These are phyloP conservation scores for Amphibalanus amphitrite DNA, from an alignment of 1,140 invertebrate genomes.

Conservation along the genomic window DNA sequence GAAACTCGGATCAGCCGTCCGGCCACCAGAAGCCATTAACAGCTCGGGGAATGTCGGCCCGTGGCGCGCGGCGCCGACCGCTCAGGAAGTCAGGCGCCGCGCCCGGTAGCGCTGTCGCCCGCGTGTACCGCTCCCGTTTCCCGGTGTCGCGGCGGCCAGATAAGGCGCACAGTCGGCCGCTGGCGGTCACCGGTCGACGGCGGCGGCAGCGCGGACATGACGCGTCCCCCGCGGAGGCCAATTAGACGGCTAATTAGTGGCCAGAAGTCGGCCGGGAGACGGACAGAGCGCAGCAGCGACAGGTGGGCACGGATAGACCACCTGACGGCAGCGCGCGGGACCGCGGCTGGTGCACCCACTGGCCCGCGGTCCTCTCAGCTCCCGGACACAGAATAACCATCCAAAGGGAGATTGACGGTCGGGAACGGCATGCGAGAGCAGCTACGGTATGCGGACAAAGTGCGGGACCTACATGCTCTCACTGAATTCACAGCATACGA, in stretches of 20 bases:
- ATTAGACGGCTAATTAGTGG: background rate
- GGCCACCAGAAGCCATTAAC: background rate
- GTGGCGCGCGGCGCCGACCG: too few species aligned
- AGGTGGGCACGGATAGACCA: too few species aligned
- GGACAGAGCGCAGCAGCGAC: too few species aligned
- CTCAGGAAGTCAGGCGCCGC: background rate
- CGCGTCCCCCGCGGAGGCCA: background rate
- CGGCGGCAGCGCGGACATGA: background rate
- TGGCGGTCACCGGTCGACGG: background rate
- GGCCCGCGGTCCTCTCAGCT: too few species aligned
- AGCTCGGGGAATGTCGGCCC: background rate
- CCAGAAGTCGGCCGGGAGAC: background rate
- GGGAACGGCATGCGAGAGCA: too few species aligned
- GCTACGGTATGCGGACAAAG: too few species aligned
- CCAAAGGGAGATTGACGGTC: too few species aligned
- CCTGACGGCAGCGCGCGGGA: too few species aligned
- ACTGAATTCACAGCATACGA: too few species aligned
- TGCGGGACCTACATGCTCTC: too few species aligned
- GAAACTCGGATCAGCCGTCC: background rate
- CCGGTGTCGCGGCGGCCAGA: background rate
- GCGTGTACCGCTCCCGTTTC: background rate
- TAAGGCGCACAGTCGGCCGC: background rate
- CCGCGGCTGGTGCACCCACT: too few species aligned
- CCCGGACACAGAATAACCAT: too few species aligned
- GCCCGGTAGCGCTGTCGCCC: background rate